Conservation (phyloP, 2,113 vertebrate species). For the Pseudorhombus dupliciocellatus region DNA sequence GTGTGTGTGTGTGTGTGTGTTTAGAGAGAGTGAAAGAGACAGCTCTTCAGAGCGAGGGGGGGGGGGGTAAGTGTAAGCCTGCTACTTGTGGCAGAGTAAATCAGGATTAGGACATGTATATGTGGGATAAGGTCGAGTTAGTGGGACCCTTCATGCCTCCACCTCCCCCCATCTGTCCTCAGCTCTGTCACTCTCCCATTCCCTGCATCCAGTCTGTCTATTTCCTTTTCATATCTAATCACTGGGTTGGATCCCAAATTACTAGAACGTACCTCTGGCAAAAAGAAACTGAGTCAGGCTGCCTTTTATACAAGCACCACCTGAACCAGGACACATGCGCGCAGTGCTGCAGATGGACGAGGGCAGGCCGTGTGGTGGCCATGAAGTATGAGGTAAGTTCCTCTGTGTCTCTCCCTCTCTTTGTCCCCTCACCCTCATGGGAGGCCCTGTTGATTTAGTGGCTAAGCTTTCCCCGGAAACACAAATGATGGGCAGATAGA, state of each 20-base stretch:
- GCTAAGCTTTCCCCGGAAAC: conserved; percentile 79
- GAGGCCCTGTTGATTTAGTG: conserved; percentile 79
- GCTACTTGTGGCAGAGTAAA: conserved; percentile 73
- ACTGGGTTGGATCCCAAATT: conserved; percentile 10
- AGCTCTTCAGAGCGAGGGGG: neutral
- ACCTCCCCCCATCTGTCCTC: conserved; percentile 66
- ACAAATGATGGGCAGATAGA: conserved; percentile 75
- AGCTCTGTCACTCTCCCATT: conserved; percentile 53
- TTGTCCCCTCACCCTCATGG: conserved; percentile 73
- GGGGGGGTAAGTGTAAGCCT: conserved; percentile 66
- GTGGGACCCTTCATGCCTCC: conserved; percentile 53
- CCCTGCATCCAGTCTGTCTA: neutral
- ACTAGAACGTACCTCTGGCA: conserved; percentile 4
- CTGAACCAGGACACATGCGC: conserved; percentile 36
- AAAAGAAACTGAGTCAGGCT: neutral
- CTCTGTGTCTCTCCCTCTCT: conserved; percentile 72
- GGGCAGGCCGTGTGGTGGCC: conserved; percentile 36
- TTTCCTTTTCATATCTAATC: conserved; percentile 12
- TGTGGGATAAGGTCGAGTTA: conserved; percentile 71
- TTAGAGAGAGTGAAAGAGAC: conserved; percentile 64
- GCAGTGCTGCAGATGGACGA: conserved; percentile 29
- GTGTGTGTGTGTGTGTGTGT: conserved; percentile 30
- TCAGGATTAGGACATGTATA: conserved; percentile 80
- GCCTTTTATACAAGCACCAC: neutral
- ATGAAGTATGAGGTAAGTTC: conserved; percentile 78